These are phyloP conservation scores for Carassius carassius DNA, from an alignment of 2,113 vertebrate species.

Conservation along the genomic window DNA sequence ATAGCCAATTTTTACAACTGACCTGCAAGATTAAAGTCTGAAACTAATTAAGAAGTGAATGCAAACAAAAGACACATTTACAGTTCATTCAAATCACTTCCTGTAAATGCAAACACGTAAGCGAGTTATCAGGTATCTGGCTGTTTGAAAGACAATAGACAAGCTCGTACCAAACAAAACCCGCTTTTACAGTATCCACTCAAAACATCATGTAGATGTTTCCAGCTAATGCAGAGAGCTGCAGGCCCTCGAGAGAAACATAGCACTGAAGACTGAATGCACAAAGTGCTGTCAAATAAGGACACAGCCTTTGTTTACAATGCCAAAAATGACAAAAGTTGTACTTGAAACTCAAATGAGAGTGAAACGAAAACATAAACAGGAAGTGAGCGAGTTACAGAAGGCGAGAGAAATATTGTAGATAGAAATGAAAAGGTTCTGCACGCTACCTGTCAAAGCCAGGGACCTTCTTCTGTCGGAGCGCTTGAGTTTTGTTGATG, in stretches of 20 bases:
- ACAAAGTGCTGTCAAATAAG: not conserved
- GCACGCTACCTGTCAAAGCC: slow-evolving; percentile 30
- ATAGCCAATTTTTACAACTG: not conserved
- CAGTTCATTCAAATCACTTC: slow-evolving; percentile 18
- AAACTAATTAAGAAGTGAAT: not conserved
- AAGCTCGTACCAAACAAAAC: not conserved
- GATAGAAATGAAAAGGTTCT: not conserved
- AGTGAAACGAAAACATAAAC: slow-evolving; percentile 1
- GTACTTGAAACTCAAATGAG: not conserved
- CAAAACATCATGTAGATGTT: not conserved
- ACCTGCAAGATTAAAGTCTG: not conserved
- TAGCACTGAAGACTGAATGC: not conserved
- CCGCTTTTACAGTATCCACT: not conserved
- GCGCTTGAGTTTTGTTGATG: slow-evolving; percentile 17
- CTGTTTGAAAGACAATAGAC: not conserved
- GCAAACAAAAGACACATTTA: not conserved
- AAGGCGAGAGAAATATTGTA: slow-evolving; percentile 2
- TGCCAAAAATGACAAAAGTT: not conserved
- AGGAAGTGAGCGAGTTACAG: not conserved
- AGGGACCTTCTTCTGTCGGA: slow-evolving; percentile 8
- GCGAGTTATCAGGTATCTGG: not conserved
- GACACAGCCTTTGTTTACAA: not conserved
- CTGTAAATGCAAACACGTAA: not conserved
- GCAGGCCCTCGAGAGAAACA: not conserved
- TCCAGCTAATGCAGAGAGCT: not conserved